Base-by-base conservation (phyloP, 2,113 vertebrate species). In the Morone chrysops region DNA sequence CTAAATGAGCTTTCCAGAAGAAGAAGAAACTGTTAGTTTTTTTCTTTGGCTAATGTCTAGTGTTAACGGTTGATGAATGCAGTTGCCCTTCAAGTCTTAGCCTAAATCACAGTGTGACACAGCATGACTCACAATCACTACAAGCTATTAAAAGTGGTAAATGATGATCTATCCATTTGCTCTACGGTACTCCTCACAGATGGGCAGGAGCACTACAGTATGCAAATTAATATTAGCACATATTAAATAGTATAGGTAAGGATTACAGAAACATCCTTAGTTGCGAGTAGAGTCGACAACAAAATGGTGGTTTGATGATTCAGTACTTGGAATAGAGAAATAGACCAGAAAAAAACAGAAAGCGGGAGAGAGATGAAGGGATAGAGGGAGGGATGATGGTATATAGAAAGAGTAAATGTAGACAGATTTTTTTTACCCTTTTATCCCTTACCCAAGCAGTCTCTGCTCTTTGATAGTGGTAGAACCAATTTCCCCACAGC, bases 401-500 rank as follows among this genome's bases (percentile, higher is more conserved):
- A 74, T 66, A 78, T 62, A 65, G 75, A 79, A 82, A 84, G 62
- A 68, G 66, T 77, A 84, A 84, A 92, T 82, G 72, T 67, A 80
- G 78, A 84, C 77, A 61, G 75, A 50, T 82, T 85, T 83, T 75
- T 82, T 77, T 81, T 6, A 51, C 40, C 25, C 80, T 83, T 82
- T 92, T 87, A 92, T 91, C 89, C 83, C 84, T 82, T 80, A 82
- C 75, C 72, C 87, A 77, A 82, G 90, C 90, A 87, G 67, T 85
- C 77, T 88, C 81, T 90, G 78, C 76, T 81, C 90, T 94, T 92
- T 92, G 90, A 93, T 92, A 93, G 90, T 80, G 65, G 90, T 76
- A 68, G 88, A 95, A 94, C 86, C 92, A 95, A 94, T 95, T 94
- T 94, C 85, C 92, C 79, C 53, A 59, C 84, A 87, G 90, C 89